Evolutionary conservation across 2,888 invertebrate genomes (phyloP), one percentile per base, ranked within the genome.

Genomic region (Sphecodes monilicornis): DNA sequence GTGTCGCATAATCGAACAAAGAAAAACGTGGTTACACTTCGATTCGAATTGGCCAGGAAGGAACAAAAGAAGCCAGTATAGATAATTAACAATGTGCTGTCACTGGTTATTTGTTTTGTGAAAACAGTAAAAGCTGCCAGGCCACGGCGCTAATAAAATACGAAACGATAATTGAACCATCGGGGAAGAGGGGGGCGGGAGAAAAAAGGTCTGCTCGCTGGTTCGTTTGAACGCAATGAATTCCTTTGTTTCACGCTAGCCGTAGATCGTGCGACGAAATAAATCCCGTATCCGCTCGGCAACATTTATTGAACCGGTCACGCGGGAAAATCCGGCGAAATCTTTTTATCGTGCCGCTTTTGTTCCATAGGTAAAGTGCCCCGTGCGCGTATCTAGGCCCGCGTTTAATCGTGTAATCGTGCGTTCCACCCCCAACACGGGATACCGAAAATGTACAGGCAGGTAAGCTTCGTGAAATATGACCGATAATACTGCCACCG

Each of bases 321-420:
- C 50, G 54, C 70, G 72, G 60, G 57, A 18, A 84, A 83, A 84
- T 76, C 75, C 78, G 57, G 22, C 64, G 74, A 73, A 83, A 85
- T 85, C 85, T 83, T 83, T 85, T 85, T 83, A 83, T 82, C 83
- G 64, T 46, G 16, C 36, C 46, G 78, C 76, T 72, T 83, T 85
- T 85, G 77, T 82, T 22, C 68, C 75, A 66, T 78, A 41, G 76
- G 76, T 69, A 72, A 57, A 75, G 26, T 66, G 46, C 71, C 70
- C 50, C 16, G 54, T 39, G 75, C 50, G 72, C 46, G 29, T 46
- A 29, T n/a, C 29, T 22, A 43, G 32, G 50, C 43, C 71, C 26
- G 41, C 76, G 83, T 81, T 83, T 83, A 84, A 74, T 84, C 77
- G 75, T 78, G 84, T 84, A 84, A 84, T 75, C 74, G 83, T 46